These are phyloP conservation scores for Lateolabrax maculatus DNA, from an alignment of 2,797 vertebrate species.

Conservation along the genomic window DNA sequence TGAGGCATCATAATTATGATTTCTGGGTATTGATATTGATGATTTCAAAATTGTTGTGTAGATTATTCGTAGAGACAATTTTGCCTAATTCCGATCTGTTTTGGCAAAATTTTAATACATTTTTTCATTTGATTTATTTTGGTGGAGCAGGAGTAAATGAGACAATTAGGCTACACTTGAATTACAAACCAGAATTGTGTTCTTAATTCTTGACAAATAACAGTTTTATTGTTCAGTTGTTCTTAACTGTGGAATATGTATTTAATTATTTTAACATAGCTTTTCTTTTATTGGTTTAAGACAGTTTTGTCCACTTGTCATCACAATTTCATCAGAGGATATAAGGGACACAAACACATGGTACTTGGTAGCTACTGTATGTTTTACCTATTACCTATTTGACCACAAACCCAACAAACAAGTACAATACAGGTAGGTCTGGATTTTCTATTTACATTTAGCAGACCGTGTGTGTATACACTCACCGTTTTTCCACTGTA, in stretches of 20 bases:
- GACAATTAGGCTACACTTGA: no score
- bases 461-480: not conserved
- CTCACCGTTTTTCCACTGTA: not conserved
- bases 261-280: not conserved
- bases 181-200: not conserved
- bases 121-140: not conserved
- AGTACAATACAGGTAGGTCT: not conserved
- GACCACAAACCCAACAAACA: not conserved
- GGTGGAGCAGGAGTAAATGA: not conserved
- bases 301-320: not conserved
- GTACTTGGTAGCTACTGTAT: not conserved
- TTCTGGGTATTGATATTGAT: no score
- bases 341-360: not conserved
- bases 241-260: not conserved
- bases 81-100: not conserved
- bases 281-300: not conserved
- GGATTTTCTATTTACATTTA: slow-evolving; percentile 20
- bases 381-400: not conserved
- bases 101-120: not conserved
- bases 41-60: no score
- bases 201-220: not conserved
- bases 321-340: not conserved
- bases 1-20: not conserved
- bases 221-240: not conserved
- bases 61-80: not conserved